Evolutionary conservation across 2,888 invertebrate species (phyloP).

Genomic region (Drosophila macrospina): DNA sequence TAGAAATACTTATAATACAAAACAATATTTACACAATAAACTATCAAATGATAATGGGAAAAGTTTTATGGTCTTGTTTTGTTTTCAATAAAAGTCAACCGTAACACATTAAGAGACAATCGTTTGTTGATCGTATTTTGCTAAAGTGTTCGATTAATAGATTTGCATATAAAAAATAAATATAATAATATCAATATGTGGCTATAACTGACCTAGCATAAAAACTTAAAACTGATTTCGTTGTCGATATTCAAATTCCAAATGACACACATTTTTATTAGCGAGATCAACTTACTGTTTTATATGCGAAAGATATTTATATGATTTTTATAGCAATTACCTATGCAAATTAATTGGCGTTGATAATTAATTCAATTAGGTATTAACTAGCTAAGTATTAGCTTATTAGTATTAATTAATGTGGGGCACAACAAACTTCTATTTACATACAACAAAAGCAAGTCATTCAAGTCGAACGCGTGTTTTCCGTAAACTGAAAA

Average conservation of each 20-base stretch:
- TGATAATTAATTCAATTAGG: slow-evolving; percentile 4
- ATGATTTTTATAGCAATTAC: slow-evolving; percentile 18
- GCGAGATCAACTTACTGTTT: slow-evolving; percentile 20
- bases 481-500: slow-evolving; percentile 53
- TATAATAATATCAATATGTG: background rate
- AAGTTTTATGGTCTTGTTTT: background rate
- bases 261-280: slow-evolving; percentile 51
- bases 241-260: slow-evolving; percentile 59
- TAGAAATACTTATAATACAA: background rate
- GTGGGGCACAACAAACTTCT: slow-evolving; percentile 24
- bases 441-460: slow-evolving; percentile 46
- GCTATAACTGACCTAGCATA: slow-evolving; percentile 65
- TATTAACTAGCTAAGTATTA: slow-evolving; percentile 21
- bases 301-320: background rate
- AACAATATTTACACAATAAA: background rate
- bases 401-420: slow-evolving; percentile 25
- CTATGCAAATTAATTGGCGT: slow-evolving; percentile 53
- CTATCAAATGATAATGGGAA: background rate
- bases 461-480: slow-evolving; percentile 34
- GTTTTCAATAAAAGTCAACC: background rate
- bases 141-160: slow-evolving; percentile 3
- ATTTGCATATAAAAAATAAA: slow-evolving; percentile 24
- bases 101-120: background rate
- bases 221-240: slow-evolving; percentile 3
- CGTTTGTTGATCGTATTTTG: too few species aligned